Evolutionary conservation across 2,888 invertebrate species (phyloP).

Genomic region (Ferrisia virgata): DNA sequence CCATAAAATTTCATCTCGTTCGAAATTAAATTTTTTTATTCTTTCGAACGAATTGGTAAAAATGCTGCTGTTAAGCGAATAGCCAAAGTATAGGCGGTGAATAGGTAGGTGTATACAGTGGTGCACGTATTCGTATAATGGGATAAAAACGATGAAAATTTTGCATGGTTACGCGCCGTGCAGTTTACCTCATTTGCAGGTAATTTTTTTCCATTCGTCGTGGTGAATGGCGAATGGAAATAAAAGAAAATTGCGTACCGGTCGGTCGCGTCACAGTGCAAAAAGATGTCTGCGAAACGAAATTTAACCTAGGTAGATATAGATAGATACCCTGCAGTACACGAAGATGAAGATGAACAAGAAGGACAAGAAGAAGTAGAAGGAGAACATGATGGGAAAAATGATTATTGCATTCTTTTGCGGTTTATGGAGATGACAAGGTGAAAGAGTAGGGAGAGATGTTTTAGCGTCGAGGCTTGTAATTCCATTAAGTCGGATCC

Average conservation of each 20-base stretch:
- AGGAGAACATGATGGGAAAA: background rate
- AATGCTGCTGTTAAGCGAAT: background rate
- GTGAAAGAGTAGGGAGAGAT: conserved; percentile 1
- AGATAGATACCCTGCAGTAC: background rate
- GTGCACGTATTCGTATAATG: no score
- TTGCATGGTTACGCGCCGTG: background rate
- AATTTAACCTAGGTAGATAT: background rate
- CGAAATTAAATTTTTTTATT: conserved; percentile 20
- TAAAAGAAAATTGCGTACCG: conserved; percentile 15
- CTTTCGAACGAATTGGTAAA: background rate
- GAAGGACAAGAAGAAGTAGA: background rate
- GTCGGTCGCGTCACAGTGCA: background rate
- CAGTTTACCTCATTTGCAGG: background rate
- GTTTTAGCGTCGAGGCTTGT: conserved; percentile 16
- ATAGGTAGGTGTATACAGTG: no score
- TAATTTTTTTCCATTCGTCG: conserved; percentile 7
- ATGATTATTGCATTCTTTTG: conserved; percentile 14
- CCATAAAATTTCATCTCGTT: background rate
- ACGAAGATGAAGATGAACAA: no score
- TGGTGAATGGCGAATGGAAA: background rate
- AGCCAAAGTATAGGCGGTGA: background rate
- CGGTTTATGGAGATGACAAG: conserved; percentile 12
- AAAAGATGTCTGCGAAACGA: no score
- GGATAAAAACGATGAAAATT: conserved; percentile 17
- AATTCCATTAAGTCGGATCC: conserved; percentile 23